A percentile compares a stretch with the other conserved stretches of the same genome.
Evolutionary conservation across 2,113 vertebrate genomes (phyloP).

Genomic region (Melanocharis versteri): DNA sequence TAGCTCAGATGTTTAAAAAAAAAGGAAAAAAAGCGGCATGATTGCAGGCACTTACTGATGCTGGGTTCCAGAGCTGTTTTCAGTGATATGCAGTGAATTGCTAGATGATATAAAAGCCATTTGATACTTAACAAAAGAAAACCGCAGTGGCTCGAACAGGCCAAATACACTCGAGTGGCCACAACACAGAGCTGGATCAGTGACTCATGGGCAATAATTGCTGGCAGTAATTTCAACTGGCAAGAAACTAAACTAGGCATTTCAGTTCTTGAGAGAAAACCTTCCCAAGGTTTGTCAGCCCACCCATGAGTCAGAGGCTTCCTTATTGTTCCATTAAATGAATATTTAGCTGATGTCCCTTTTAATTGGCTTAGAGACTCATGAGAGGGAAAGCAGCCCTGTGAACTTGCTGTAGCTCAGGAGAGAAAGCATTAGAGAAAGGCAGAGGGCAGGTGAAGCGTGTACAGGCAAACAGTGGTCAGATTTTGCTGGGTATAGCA

Average conservation of each 20-base stretch:
- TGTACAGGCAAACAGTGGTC: background rate
- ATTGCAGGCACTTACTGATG: constrained; percentile 5
- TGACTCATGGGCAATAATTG: constrained; percentile 6
- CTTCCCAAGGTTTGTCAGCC: constrained; percentile 1
- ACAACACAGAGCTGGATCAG: background rate
- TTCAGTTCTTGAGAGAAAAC: background rate
- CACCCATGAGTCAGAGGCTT: background rate
- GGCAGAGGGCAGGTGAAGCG: background rate
- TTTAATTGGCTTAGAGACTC: background rate
- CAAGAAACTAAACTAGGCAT: background rate
- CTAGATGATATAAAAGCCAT: background rate
- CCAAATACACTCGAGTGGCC: background rate
- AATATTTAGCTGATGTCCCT: background rate
- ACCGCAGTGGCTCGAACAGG: background rate
- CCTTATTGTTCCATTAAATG: background rate
- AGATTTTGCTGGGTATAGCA: background rate
- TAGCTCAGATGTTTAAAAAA: background rate
- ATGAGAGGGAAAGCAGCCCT: background rate
- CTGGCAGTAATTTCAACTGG: background rate
- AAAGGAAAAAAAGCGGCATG: background rate
- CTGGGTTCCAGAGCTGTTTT: background rate
- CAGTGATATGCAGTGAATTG: background rate
- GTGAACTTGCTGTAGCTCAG: background rate
- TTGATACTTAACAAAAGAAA: constrained; percentile 9
- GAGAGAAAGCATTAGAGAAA: background rate